Percentiles rank a stretch among this genome's conserved stretches.
phyloP scores from a whole-genome alignment of 2,113 vertebrate species.

The Microtus richardsoni region DNA sequence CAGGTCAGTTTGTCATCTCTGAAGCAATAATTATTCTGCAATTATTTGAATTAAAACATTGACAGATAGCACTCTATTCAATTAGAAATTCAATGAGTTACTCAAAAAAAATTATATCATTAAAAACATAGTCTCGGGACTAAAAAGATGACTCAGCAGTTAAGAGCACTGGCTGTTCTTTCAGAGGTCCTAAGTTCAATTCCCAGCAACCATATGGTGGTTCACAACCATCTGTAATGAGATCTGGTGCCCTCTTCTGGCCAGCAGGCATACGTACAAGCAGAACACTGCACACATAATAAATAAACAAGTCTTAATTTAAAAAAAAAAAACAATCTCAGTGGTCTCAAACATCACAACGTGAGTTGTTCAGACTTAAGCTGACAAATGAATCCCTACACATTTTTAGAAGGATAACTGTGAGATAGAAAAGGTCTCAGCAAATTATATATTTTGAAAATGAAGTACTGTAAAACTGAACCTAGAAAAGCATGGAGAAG shows the following conservation, averaged over 20 bases:
- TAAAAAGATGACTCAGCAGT: no score
- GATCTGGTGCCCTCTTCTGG: no score
- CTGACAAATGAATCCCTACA: slow-evolving; percentile 35
- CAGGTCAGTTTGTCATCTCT: background rate
- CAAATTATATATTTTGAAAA: slow-evolving; percentile 57
- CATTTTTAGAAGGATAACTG: background rate
- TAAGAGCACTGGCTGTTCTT: no score
- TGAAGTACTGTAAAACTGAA: slow-evolving; percentile 45
- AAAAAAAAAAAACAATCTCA: background rate
- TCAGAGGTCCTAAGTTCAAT: no score
- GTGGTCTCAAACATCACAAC: background rate
- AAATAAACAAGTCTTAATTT: no score
- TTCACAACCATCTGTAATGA: no score
- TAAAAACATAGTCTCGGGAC: background rate
- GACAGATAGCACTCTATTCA: background rate
- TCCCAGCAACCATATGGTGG: no score
- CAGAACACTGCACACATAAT: no score
- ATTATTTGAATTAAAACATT: background rate
- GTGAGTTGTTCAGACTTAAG: background rate
- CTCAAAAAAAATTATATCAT: slow-evolving; percentile 3
- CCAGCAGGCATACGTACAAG: no score
- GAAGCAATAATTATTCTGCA: background rate
- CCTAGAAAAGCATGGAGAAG: slow-evolving; percentile 31
- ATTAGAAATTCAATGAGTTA: background rate
- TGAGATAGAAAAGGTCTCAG: background rate